These are phyloP conservation scores for Bombus impatiens DNA, from an alignment of 1,140 invertebrate genomes.

Conservation along the genomic window DNA sequence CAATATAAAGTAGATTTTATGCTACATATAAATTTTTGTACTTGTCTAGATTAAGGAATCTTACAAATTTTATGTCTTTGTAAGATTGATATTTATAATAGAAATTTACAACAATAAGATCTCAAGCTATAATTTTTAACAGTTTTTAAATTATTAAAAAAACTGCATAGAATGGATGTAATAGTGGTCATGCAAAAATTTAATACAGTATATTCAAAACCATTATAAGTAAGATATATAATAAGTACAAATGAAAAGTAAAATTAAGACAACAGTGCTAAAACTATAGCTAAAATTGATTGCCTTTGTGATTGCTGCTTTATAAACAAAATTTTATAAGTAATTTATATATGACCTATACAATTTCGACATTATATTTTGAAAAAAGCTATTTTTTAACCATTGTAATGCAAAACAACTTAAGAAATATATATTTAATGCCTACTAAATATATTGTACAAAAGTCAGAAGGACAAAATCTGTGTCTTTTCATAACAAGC, in stretches of 20 bases:
- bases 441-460: slow-evolving; percentile 43
- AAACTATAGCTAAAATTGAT: slow-evolving; percentile 32
- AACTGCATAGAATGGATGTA: slow-evolving; percentile 15
- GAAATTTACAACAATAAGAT: slow-evolving; percentile 21
- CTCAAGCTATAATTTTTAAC: slow-evolving; percentile 5
- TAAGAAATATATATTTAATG: slow-evolving; percentile 34
- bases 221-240: slow-evolving; percentile 39
- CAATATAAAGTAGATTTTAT: slow-evolving; percentile 44
- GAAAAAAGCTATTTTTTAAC: slow-evolving; percentile 57
- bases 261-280: slow-evolving; percentile 26
- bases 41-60: slow-evolving; percentile 18
- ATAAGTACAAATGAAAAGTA: slow-evolving; percentile 61
- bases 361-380: slow-evolving; percentile 39
- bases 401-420: slow-evolving; percentile 26
- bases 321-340: slow-evolving; percentile 40
- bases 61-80: slow-evolving; percentile 29
- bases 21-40: slow-evolving; percentile 30
- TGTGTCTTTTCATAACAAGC: slow-evolving; percentile 55
- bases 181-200: slow-evolving; percentile 37
- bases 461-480: slow-evolving; percentile 37
- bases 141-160: slow-evolving; percentile 4
- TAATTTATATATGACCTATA: slow-evolving; percentile 46
- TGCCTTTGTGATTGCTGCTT: slow-evolving; percentile 46
- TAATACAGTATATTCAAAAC: slow-evolving; percentile 24
- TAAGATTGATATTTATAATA: slow-evolving; percentile 16